Evolutionary conservation across 2,113 vertebrate genomes (phyloP).

Genomic region (Zapornia atra): DNA sequence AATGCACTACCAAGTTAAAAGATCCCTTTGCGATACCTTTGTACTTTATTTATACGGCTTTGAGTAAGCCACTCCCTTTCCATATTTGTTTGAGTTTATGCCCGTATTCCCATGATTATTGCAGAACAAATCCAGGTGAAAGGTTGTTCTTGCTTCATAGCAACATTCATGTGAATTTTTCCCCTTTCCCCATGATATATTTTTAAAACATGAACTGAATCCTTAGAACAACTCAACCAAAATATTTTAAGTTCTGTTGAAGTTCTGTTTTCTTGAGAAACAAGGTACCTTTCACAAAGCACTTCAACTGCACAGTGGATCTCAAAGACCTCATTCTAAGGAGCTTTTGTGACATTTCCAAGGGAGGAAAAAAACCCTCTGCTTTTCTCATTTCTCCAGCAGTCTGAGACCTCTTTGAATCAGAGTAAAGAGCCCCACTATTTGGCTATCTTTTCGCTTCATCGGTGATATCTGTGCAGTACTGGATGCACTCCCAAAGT

Average conservation of each 20-base stretch:
- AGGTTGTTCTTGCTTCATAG: slow-evolving; percentile 15
- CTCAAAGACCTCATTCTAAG: background rate
- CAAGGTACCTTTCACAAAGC: background rate
- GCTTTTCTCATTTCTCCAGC: background rate
- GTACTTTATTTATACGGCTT: slow-evolving; percentile 59
- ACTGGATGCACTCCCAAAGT: slow-evolving; percentile 30
- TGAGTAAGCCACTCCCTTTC: slow-evolving; percentile 60
- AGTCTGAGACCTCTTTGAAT: background rate
- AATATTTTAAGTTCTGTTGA: slow-evolving; percentile 5
- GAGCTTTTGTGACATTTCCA: background rate
- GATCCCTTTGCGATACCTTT: slow-evolving; percentile 16
- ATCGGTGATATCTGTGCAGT: slow-evolving; percentile 2
- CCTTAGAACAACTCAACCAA: background rate
- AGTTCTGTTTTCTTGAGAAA: background rate
- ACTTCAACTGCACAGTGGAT: background rate
- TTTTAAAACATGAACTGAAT: background rate
- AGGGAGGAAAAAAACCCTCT: background rate
- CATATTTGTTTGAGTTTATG: slow-evolving; percentile 49
- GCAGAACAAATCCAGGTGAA: slow-evolving; percentile 59
- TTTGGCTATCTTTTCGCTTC: background rate
- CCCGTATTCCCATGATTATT: slow-evolving; percentile 8
- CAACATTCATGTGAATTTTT: background rate
- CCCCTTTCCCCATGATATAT: background rate
- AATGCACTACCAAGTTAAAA: slow-evolving; percentile 13
- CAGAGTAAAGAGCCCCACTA: background rate